Conservation (phyloP, 2,888 invertebrate genomes). For the Dasypogon diadema region DNA sequence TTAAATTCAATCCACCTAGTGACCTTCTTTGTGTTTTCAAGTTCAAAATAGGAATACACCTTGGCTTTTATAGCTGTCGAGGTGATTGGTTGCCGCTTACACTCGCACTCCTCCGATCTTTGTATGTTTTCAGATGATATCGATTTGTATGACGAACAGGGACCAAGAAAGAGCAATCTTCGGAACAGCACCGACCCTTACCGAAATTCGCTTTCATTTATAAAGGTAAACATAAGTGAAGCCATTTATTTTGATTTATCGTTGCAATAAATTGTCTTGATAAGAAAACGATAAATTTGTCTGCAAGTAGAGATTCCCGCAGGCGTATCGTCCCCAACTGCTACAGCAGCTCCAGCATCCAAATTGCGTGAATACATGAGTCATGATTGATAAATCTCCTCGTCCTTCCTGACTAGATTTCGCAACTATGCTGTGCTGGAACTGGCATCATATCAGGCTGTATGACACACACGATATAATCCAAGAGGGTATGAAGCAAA, state of each 20-base stretch:
- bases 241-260: conserved; percentile 25
- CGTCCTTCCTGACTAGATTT: no score
- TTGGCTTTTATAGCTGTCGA: background rate
- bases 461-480: no score
- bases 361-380: background rate
- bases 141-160: background rate
- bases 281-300: conserved; percentile 31
- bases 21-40: background rate
- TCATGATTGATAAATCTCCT: conserved; percentile 10
- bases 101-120: no score
- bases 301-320: conserved; percentile 3
- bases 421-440: no score
- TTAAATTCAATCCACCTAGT: background rate
- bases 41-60: background rate
- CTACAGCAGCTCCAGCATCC: background rate
- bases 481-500: background rate
- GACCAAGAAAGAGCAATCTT: background rate
- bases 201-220: conserved; percentile 4
- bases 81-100: background rate
- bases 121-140: no score
- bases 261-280: conserved; percentile 32
- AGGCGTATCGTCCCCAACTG: conserved; percentile 14
- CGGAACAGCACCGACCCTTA: background rate
- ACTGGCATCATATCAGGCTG: no score
- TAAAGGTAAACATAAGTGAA: conserved; percentile 27